A percentile compares a stretch with the other conserved stretches of the same genome.
Conservation (phyloP, 2,113 vertebrate genomes). For the Triplophysa siluroides region DNA sequence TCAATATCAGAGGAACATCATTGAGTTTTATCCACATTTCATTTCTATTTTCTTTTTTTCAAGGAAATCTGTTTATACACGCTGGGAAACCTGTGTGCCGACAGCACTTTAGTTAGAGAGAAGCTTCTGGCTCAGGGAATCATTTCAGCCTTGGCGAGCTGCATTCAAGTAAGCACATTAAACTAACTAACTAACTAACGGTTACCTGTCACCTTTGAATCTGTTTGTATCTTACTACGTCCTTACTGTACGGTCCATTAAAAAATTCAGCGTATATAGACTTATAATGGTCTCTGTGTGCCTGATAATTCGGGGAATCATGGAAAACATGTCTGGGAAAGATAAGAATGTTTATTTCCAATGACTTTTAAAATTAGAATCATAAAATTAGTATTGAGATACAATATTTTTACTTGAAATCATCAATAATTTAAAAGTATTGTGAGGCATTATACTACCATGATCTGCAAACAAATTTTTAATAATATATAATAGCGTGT, state of each 20-base stretch:
- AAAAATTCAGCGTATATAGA: not conserved
- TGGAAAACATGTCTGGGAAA: not conserved
- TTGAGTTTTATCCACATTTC: not conserved
- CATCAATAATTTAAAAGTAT: too few relatives aligned
- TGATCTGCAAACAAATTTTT: too few relatives aligned
- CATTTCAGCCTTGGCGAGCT: conserved; percentile 80
- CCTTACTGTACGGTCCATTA: not conserved
- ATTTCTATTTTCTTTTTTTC: not conserved
- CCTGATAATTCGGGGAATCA: not conserved
- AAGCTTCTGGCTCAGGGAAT: conserved; percentile 91
- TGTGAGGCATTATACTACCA: too few relatives aligned
- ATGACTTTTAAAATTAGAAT: too few relatives aligned
- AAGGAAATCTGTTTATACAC: conserved; percentile 96
- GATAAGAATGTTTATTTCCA: too few relatives aligned
- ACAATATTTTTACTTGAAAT: too few relatives aligned
- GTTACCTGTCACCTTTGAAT: not conserved
- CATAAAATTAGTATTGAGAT: too few relatives aligned
- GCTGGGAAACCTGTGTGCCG: conserved; percentile 88
- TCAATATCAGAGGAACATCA: not conserved
- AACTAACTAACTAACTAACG: not conserved
- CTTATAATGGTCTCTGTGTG: not conserved
- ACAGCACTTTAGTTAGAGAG: conserved; percentile 80
- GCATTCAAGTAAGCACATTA: conserved; percentile 80
- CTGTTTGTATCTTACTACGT: too few relatives aligned
- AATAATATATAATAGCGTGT: too few relatives aligned